Conservation (phyloP, 2,113 vertebrate genomes). For the Rhinichthys klamathensis region DNA sequence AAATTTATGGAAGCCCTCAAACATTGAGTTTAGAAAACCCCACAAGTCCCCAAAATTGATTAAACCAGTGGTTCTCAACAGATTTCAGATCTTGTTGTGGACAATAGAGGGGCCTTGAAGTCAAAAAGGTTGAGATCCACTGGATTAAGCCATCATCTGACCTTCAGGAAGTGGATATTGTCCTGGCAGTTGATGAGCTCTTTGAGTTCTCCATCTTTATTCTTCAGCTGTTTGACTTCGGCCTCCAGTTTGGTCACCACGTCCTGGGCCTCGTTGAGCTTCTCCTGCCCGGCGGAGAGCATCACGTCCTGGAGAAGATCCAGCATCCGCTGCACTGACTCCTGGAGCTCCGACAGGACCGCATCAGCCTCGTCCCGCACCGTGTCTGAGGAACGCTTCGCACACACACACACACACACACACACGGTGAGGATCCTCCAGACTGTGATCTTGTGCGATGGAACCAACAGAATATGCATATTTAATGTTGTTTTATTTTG, state of each 20-base stretch:
- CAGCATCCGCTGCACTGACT: constrained; percentile 72
- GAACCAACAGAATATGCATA: not conserved
- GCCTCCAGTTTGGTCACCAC: constrained; percentile 66
- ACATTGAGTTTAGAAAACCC: not conserved
- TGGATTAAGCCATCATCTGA: constrained; percentile 35
- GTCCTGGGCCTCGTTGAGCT: constrained; percentile 73
- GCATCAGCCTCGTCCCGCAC: constrained; percentile 63
- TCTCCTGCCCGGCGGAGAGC: constrained; percentile 69
- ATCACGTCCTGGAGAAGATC: constrained; percentile 73
- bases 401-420: constrained; percentile 28
- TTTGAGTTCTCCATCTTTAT: constrained; percentile 70
- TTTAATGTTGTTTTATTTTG: not conserved
- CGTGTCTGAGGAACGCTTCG: constrained; percentile 66
- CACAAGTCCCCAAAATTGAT: not conserved
- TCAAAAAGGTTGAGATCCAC: too few species aligned
- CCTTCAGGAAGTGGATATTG: constrained; percentile 77
- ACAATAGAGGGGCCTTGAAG: too few species aligned
- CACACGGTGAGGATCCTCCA: constrained; percentile 1
- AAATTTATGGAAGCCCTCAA: not conserved
- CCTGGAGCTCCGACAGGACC: constrained; percentile 70
- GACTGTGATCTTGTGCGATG: not conserved
- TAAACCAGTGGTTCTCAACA: not conserved
- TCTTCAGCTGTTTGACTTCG: constrained; percentile 70
- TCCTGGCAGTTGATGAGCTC: constrained; percentile 71
- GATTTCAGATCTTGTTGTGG: too few species aligned